Evolutionary conservation across 2,888 invertebrate genomes (phyloP), one percentile per base, ranked within the genome.

Genomic region (Cephonodes hylas): DNA sequence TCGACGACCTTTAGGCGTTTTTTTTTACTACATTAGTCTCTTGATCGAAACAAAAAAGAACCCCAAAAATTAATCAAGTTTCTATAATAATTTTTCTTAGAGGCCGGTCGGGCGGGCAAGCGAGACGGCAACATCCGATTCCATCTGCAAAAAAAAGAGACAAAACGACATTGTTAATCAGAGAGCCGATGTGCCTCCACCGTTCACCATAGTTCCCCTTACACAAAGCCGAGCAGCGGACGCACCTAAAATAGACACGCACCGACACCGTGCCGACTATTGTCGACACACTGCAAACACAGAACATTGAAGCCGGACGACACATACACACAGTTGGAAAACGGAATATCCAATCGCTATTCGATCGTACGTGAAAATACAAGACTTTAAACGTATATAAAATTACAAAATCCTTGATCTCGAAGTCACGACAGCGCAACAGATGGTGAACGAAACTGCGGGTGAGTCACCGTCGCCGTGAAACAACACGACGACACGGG

Each of bases 121-220:
- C 73, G 80, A 80, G 82, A 82, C 74, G 70, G 77, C 77, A 64
- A 73, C 61, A 73, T 64, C 71, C 66, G 76, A 73, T 74, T 74
- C 80, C 78, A 91, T 88, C 91, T 92, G 91, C 64, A 92, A 53
- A 91, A 88, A 86, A 91, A 73, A 91, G 89, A 91, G 88, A 91
- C 83, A 88, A 78, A 84, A 85, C 77, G 80, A 73, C 64, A 73
- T 77, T 78, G 85, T 89, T 88, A 89, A 80, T 87, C 66, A 76
- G 79, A 70, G 70, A 72, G 69, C 70, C 56, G 70, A 72, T 78
- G 80, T 72, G 75, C 74, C 73, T 71, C 72, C 71, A 80, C 85
- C 86, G 77, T 83, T 82, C 84, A 90, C 91, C 89, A 73, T 76
- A 73, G 68, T 69, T 71, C 69, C 27, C 63, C 80, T 84, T 82